Evolutionary conservation across 2,113 vertebrate genomes (phyloP).

Genomic region (Chascanopsetta lugubris): DNA sequence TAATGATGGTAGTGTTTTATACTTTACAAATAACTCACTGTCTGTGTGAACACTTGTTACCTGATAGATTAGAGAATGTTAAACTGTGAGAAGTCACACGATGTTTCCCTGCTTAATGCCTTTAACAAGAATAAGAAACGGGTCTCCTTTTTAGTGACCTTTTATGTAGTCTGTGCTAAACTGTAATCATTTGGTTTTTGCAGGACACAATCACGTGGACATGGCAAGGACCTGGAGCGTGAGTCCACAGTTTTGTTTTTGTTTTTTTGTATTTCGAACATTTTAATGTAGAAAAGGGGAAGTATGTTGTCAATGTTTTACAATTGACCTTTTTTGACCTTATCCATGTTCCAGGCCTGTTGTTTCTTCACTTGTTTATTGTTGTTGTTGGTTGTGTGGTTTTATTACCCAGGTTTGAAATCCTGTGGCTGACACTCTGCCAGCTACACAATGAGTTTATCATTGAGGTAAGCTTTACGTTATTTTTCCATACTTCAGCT

Average conservation of each 20-base stretch:
- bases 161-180: slow-evolving; percentile 1
- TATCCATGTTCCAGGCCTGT: neutral
- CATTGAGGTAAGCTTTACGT: slow-evolving; percentile 87
- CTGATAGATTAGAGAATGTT: no score
- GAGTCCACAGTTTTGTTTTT: slow-evolving; percentile 53
- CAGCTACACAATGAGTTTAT: slow-evolving; percentile 94
- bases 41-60: no score
- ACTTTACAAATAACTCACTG: no score
- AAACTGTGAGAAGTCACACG: no score
- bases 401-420: slow-evolving; percentile 86
- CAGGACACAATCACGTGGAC: slow-evolving; percentile 98
- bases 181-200: neutral
- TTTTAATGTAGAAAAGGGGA: no score
- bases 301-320: neutral
- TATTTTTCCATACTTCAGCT: neutral
- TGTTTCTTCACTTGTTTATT: neutral
- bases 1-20: neutral
- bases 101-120: no score
- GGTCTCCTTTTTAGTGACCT: no score
- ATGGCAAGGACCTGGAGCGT: slow-evolving; percentile 97
- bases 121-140: no score
- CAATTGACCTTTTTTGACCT: neutral
- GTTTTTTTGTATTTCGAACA: no score
- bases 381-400: slow-evolving; percentile 3
- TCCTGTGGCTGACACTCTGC: slow-evolving; percentile 96